These are phyloP conservation scores for Archips crataeganus DNA, from an alignment of 2,888 invertebrate genomes.

Conservation along the genomic window DNA sequence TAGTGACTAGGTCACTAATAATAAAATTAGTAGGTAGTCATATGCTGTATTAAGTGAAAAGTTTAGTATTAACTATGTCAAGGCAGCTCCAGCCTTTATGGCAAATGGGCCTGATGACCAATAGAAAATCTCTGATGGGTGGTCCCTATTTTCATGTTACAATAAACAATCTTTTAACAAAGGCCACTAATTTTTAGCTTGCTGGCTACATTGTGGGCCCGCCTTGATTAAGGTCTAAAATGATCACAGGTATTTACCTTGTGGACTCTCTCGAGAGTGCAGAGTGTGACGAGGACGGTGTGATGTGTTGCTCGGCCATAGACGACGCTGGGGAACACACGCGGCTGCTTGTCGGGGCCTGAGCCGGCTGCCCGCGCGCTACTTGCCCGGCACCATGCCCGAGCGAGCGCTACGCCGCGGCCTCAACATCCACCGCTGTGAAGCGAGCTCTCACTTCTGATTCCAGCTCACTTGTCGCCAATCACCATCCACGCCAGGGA, in stretches of 20 bases:
- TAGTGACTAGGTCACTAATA: no score
- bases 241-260: constrained; percentile 62
- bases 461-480: constrained; percentile 55
- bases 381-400: constrained; percentile 86
- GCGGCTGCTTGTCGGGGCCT: constrained; percentile 84
- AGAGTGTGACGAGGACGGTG: constrained; percentile 89
- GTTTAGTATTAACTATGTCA: no score
- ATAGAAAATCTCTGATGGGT: no score
- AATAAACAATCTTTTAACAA: no score
- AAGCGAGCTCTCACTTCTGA: constrained; percentile 53
- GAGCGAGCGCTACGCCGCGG: constrained; percentile 75
- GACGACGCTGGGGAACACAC: constrained; percentile 92
- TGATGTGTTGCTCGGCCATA: constrained; percentile 96
- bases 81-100: no score
- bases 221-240: no score
- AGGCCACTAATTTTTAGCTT: not conserved
- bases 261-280: constrained; percentile 90
- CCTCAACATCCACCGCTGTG: constrained; percentile 73
- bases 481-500: constrained; percentile 47
- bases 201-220: not conserved
- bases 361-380: constrained; percentile 86
- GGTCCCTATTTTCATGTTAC: no score
- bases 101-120: no score
- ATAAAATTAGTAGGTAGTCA: no score
- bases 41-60: no score